Evolutionary conservation across 2,113 vertebrate genomes (phyloP).

Genomic region (Halcyon malimbica): DNA sequence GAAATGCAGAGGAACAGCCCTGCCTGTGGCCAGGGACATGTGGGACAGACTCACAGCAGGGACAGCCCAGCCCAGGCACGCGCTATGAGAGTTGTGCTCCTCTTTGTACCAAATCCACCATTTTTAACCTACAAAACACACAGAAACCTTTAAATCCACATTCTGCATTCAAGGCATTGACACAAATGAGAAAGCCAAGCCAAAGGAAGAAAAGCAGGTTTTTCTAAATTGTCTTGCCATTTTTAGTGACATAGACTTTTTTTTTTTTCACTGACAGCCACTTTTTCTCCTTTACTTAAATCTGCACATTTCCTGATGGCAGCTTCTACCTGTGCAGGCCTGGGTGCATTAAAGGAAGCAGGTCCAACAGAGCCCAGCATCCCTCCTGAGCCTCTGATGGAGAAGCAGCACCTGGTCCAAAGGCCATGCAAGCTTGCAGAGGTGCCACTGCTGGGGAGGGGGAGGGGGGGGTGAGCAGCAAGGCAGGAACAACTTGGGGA

Average conservation of each 20-base stretch:
- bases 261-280: neutral
- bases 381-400: neutral
- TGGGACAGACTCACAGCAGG: neutral
- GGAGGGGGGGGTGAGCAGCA: neutral
- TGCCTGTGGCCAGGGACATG: neutral
- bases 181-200: neutral
- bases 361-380: neutral
- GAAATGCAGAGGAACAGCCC: neutral
- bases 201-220: neutral
- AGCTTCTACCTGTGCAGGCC: neutral
- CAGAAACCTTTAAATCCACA: neutral
- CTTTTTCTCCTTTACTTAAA: neutral
- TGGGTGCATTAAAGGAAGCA: neutral
- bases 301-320: neutral
- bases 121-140: neutral
- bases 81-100: neutral
- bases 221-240: neutral
- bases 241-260: neutral
- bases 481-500: neutral
- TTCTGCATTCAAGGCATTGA: neutral
- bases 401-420: neutral
- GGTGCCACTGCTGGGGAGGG: neutral
- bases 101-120: neutral
- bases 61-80: neutral
- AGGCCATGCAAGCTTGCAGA: neutral